Percentiles rank a stretch among this genome's conserved stretches.
Conservation (phyloP, 1,140 invertebrate genomes). For the Apolygus lucorum region DNA sequence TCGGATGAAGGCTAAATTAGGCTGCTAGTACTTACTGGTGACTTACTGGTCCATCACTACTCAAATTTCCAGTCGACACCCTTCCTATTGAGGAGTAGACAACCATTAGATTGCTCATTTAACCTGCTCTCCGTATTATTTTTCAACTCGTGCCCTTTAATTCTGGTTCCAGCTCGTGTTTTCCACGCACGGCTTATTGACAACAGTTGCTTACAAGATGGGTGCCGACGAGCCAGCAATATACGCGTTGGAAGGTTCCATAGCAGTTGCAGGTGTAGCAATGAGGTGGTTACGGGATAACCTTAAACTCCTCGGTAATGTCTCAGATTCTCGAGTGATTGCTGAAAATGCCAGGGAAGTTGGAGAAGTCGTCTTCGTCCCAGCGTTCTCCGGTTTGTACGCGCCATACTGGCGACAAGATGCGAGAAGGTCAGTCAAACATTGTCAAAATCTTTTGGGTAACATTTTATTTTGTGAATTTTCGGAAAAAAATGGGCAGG, state of each 20-base stretch:
- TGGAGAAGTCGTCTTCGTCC: conserved; percentile 89
- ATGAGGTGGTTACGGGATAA: conserved; percentile 84
- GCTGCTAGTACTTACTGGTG: too few species aligned
- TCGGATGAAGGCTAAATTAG: too few species aligned
- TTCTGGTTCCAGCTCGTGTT: conserved; percentile 61
- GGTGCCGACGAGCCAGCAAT: conserved; percentile 63
- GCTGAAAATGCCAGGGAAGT: conserved; percentile 64
- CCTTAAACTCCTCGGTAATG: conserved; percentile 62
- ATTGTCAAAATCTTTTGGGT: too few species aligned
- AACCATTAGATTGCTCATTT: too few species aligned
- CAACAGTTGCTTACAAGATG: conserved; percentile 90
- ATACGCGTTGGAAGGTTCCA: conserved; percentile 85
- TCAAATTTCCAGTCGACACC: not conserved
- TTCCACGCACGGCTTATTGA: conserved; percentile 82
- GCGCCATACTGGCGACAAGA: conserved; percentile 93
- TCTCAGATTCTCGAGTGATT: conserved; percentile 66
- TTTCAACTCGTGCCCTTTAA: too few species aligned
- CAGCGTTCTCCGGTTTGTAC: conserved; percentile 88
- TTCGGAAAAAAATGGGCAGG: too few species aligned
- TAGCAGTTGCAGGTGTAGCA: conserved; percentile 74
- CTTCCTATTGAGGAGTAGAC: too few species aligned
- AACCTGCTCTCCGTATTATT: too few species aligned
- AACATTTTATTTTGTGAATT: too few species aligned
- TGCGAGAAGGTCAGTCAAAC: conserved; percentile 77
- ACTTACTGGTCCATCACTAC: not conserved